Evolutionary conservation across 2,888 invertebrate genomes (phyloP), one percentile per base, ranked within the genome.

Genomic region (Eurytoma californica): DNA sequence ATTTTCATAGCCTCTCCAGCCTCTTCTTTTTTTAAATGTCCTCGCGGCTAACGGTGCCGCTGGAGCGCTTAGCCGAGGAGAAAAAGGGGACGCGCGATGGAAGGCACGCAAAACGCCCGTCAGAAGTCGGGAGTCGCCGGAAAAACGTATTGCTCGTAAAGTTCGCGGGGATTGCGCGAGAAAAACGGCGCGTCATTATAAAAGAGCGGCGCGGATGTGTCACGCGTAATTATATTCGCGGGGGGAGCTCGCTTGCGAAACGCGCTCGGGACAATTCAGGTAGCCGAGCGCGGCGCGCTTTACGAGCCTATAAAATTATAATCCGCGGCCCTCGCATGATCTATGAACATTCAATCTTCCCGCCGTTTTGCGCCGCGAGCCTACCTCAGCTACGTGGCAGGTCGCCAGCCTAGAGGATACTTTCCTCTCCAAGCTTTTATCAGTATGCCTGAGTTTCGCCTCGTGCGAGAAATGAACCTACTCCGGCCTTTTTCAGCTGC

Each of bases 271-370:
- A 76, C 72, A 80, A 80, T 80, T 80, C 80, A 80, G 73, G 80
- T 80, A 80, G 80, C 80, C 77, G n/a, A 18, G 60, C n/a, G 68
- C 60, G 39, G 39, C 39, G 39, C 63, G 69, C 61, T 80, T 80
- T 77, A 80, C 80, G 80, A 80, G 73, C 77, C 73, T 67, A 77
- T 77, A 77, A 80, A 80, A 77, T 80, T 77, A 80, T 74, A 77
- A 39, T 74, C 73, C 73, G 58, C 72, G 65, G 66, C 77, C 77
- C 69, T 69, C 76, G 77, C 68, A 67, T 77, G 77, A 80, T 77
- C 80, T 80, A 80, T 73, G 77, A 77, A 73, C 77, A 66, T 80
- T 77, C 73, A 80, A 72, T 80, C 77, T 61, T 66, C 58, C 57
- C 28, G 47, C 24, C 30, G 57, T 18, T 57, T 14, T 18, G 55